phyloP scores from a whole-genome alignment of 2,797 vertebrate genomes.

The Protonibea diacanthus region DNA sequence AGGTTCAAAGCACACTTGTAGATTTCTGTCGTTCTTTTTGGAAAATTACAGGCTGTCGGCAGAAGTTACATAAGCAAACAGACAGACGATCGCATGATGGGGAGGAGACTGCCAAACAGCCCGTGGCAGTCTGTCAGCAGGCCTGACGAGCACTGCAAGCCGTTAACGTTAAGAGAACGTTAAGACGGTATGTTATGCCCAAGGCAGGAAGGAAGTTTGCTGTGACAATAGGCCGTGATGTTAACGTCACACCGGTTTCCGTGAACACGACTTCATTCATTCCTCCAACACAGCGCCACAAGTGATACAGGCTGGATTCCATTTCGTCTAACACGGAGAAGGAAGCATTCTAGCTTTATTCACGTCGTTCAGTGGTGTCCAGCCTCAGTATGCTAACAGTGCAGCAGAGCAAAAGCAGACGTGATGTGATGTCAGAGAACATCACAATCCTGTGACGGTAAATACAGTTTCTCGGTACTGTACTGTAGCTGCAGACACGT shows the following conservation, averaged over 20 bases:
- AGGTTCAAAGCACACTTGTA: too few relatives aligned
- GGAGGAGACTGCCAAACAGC: slow-evolving; percentile 32
- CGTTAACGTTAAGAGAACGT: neutral
- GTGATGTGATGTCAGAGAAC: neutral
- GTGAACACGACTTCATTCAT: neutral
- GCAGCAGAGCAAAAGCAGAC: neutral
- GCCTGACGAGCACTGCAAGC: neutral
- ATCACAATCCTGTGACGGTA: neutral
- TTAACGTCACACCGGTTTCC: accelerated
- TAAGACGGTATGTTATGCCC: too few relatives aligned
- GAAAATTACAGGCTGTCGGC: neutral
- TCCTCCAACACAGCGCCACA: too few relatives aligned
- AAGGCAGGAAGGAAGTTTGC: slow-evolving; percentile 5
- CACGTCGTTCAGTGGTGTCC: neutral
- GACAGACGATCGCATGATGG: slow-evolving; percentile 6
- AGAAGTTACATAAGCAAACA: slow-evolving; percentile 42
- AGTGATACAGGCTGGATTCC: neutral
- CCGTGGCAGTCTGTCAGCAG: neutral
- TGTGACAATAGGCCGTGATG: neutral
- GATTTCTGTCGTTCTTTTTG: neutral
- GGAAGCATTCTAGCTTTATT: accelerated
- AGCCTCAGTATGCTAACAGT: neutral
- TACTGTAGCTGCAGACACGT: slow-evolving; percentile 1
- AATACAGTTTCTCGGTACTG: too few relatives aligned
- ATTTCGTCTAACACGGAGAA: too few relatives aligned